These are phyloP conservation scores for Coregonus ussuriensis DNA, from an alignment of 2,797 vertebrate genomes.

Conservation along the genomic window DNA sequence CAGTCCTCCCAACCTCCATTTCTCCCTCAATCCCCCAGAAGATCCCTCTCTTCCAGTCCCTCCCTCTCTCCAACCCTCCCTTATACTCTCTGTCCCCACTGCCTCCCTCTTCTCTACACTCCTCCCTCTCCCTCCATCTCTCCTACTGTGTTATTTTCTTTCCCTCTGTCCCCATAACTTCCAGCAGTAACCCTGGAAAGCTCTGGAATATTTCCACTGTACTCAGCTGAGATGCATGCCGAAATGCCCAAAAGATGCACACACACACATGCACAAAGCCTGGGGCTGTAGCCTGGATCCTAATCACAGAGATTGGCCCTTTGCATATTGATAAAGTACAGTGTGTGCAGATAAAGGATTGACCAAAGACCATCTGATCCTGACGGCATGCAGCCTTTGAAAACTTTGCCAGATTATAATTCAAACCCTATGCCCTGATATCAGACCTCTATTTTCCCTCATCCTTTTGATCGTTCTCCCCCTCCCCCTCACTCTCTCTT, in stretches of 20 bases:
- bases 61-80: constrained; percentile 4
- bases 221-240: constrained; percentile 1
- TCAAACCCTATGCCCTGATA: neutral
- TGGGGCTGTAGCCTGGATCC: too few relatives aligned
- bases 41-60: neutral
- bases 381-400: neutral
- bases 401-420: neutral
- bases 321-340: too few relatives aligned
- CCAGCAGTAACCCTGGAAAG: constrained; percentile 3
- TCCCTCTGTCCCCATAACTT: neutral
- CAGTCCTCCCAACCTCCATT: neutral
- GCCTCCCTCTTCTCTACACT: neutral
- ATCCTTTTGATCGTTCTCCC: neutral
- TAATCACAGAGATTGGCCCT: too few relatives aligned
- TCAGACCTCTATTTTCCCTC: neutral
- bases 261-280: neutral
- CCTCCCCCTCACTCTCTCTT: neutral
- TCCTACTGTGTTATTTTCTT: neutral
- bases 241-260: neutral
- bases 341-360: too few relatives aligned
- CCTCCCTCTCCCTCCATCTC: neutral
- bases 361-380: neutral
- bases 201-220: neutral
- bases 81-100: neutral
- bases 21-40: neutral